These are phyloP conservation scores for Bombus haemorrhoidalis DNA, from an alignment of 1,140 invertebrate species.

Conservation along the genomic window DNA sequence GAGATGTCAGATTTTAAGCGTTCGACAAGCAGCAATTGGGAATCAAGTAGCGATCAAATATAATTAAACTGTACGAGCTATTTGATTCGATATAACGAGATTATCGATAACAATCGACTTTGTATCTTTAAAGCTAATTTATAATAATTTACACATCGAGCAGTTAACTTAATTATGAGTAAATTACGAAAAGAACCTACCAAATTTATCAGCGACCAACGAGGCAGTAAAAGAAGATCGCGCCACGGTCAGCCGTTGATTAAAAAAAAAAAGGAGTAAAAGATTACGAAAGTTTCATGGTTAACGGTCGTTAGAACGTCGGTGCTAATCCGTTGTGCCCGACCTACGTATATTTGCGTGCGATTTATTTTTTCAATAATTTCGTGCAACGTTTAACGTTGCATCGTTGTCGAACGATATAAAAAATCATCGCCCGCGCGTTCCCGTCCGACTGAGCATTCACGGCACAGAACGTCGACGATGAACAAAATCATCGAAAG, in stretches of 20 bases:
- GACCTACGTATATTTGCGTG: not conserved
- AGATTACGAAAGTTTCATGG: not conserved
- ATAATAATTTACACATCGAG: too few relatives aligned
- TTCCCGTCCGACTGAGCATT: too few relatives aligned
- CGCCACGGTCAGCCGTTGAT: not conserved
- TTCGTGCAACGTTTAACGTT: too few relatives aligned
- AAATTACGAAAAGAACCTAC: not conserved
- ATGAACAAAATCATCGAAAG: slow-evolving; percentile 58
- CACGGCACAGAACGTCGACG: not conserved
- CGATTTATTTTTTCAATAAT: too few relatives aligned
- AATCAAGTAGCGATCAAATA: not conserved
- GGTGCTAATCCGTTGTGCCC: not conserved
- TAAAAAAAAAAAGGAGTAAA: not conserved
- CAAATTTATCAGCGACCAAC: not conserved
- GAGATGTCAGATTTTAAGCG: too few relatives aligned
- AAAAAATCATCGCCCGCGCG: too few relatives aligned
- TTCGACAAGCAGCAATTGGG: too few relatives aligned
- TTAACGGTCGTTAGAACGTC: not conserved
- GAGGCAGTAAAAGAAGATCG: not conserved
- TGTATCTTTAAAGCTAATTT: not conserved
- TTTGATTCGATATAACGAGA: not conserved
- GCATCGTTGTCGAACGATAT: too few relatives aligned
- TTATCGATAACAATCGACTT: not conserved
- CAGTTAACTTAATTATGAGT: too few relatives aligned
- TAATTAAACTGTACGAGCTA: not conserved